phyloP scores from a whole-genome alignment of 2,888 invertebrate species.

The Congeria kusceri region DNA sequence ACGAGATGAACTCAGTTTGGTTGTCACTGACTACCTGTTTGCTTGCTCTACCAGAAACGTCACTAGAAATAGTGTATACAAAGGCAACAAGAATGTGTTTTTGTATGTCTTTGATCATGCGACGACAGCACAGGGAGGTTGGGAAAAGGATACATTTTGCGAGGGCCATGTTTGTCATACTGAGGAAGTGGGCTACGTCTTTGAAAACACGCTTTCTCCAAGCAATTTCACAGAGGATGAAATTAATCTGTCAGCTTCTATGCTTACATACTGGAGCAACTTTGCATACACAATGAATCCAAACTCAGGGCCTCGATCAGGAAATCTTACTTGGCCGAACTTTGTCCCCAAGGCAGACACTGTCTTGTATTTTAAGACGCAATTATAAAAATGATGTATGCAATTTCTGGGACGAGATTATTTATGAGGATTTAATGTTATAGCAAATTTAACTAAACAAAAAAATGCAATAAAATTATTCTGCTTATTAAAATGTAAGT shows the following conservation, averaged over 20 bases:
- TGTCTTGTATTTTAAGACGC: conserved; percentile 68
- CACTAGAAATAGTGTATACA: conserved; percentile 17
- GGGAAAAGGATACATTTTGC: conserved; percentile 74
- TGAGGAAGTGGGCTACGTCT: conserved; percentile 75
- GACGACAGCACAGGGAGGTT: conserved; percentile 63
- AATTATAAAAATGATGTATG: conserved; percentile 66
- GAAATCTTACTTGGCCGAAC: conserved; percentile 62
- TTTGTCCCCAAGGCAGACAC: conserved; percentile 56
- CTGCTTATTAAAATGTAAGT: too few relatives aligned
- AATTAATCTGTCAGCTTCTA: conserved; percentile 51
- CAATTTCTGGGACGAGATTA: conserved; percentile 78
- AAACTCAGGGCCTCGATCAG: conserved; percentile 53
- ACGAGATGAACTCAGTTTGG: conserved; percentile 49
- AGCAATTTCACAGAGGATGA: conserved; percentile 71
- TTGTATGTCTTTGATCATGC: conserved; percentile 76
- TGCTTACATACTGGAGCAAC: conserved; percentile 79
- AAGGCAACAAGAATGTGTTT: conserved; percentile 44
- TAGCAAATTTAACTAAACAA: too few relatives aligned
- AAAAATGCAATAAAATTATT: too few relatives aligned
- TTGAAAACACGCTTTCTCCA: conserved; percentile 58
- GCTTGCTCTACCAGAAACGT: conserved; percentile 71
- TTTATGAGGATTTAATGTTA: conserved; percentile 53
- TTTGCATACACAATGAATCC: conserved; percentile 81
- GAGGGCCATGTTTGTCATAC: conserved; percentile 79
- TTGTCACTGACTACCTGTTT: conserved; percentile 76